Evolutionary conservation across 64 coral and sea anemone species (phyloP), one percentile per base, ranked within the genome.

Genomic region (Montipora sp.): DNA sequence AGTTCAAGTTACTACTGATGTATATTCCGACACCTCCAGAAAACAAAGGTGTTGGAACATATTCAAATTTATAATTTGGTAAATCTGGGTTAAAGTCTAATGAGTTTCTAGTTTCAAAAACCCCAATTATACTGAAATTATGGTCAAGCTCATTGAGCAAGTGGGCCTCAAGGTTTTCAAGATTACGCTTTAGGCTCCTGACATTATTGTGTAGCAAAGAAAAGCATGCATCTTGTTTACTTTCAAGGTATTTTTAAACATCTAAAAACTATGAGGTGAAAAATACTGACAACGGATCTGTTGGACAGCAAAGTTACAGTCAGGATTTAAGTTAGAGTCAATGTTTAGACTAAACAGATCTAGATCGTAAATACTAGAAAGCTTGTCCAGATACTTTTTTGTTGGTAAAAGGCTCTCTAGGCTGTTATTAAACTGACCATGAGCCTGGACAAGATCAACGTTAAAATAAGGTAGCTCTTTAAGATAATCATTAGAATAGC

Each of bases 211-310:
- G 63, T 67, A 67, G 63, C 63, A 67, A 18, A 67, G 63, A 67
- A 67, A 67, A 67, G 63, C 63, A 67, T 67, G 63, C 10, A 67
- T 8, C 14, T 67, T 67, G 63, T 67, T 67, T 67, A 67, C 66
- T 18, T 84, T 55, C 59, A 71, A 83, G 49, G 19, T 60, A 58
- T 83, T 60, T 9, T 83, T 83, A 55, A 84, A n/a, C 59, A 16
- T 50, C 18, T 3, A 84, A 44, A 84, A 84, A 84, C 81, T 84
- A 67, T 69, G 22, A 67, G 77, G 77, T 47, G 77, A 80, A 80
- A 80, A 80, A 11, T 80, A 80, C 77, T 36, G 18, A 80, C 77
- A 23, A 58, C 24, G 44, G 24, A 14, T 80, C 24, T 80, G 18
- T 80, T 23, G 47, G 24, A 23, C 77, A 23, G 24, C 77, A 19